Base-by-base conservation (phyloP, 2,888 invertebrate genomes). In the Stenoptilia bipunctidactyla region DNA sequence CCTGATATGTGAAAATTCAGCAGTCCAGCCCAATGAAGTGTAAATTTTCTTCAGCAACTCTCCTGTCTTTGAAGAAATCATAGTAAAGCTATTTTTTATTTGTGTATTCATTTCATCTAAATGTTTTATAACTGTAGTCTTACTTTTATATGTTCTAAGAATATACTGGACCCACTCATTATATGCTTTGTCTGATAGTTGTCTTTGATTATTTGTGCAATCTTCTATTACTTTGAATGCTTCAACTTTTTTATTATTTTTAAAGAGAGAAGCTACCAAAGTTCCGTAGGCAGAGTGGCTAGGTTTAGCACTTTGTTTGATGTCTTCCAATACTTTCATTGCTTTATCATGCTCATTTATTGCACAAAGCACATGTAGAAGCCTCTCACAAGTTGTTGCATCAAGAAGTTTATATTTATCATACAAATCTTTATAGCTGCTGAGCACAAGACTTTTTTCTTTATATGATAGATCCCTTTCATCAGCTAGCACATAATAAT, bases 281-380 rank as follows among this genome's bases (percentile, higher is more conserved):
- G 72, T 69, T 51, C 85, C 86, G 46, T 88, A 88, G 0, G 86
- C 68, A 1, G 56, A 51, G 40, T 70, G 58, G 46, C 70, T 72
- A 1, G 89, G 88, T 2, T 54, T 60, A 40, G 63, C 50, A 15
- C 77, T 76, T 8, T 86, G 34, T 56, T 86, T 77, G 37, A 89
- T 84, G 57, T 88, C 87, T 38, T 89, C 83, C 15, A 91, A 59
- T 10, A 92, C 68, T 47, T 86, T 77, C 0, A 88, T 39, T 33
- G 87, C 85, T 42, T 88, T 85, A 49, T 82, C 79, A 91, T 92
- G 93, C 47, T 87, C 72, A 40, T 82, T 62, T 6, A 91, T 90
- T 13, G 85, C 55, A 47, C 89, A 88, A 2, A 94, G 59, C 0
- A 87, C 91, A 44, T 71, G 67, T 41, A 92, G 76, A 4, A 90